phyloP scores from a whole-genome alignment of 2,797 vertebrate genomes.

The Triplophysa yarkandensis region DNA sequence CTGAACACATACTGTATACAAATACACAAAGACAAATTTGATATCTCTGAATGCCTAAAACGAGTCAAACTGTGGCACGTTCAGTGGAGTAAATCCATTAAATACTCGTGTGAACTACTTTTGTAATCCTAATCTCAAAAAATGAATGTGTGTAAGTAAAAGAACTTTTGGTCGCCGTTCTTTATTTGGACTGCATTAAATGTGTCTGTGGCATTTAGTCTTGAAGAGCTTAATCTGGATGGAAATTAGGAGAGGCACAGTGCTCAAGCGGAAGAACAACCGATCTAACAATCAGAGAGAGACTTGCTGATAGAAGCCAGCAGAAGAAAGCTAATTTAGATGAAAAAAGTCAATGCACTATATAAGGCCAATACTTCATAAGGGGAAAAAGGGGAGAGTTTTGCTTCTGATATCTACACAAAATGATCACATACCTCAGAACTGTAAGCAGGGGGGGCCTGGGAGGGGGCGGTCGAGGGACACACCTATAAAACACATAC shows the following conservation, averaged over 20 bases:
- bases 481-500: constrained; percentile 63
- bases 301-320: not conserved
- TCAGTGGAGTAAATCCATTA: not conserved
- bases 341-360: constrained; percentile 33
- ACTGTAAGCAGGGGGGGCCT: constrained; percentile 28
- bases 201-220: not conserved
- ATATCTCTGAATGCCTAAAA: not conserved
- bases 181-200: constrained; percentile 22
- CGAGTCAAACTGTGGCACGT: not conserved
- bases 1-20: not conserved
- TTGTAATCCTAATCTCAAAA: not conserved
- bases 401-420: not conserved
- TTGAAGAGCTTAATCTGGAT: constrained; percentile 29
- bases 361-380: constrained; percentile 7
- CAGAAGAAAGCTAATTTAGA: constrained; percentile 33
- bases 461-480: constrained; percentile 26
- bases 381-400: not conserved
- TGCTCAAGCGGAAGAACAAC: constrained; percentile 5
- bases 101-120: not conserved
- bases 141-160: constrained; percentile 10
- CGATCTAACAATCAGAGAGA: constrained; percentile 8
- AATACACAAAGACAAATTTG: not conserved
- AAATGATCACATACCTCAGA: constrained; percentile 59
- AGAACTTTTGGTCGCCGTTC: not conserved
- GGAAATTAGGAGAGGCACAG: constrained; percentile 14